Percentiles rank a stretch among this genome's conserved stretches.
phyloP scores from a whole-genome alignment of 2,113 vertebrate species.

The Hirundichthys speculiger region DNA sequence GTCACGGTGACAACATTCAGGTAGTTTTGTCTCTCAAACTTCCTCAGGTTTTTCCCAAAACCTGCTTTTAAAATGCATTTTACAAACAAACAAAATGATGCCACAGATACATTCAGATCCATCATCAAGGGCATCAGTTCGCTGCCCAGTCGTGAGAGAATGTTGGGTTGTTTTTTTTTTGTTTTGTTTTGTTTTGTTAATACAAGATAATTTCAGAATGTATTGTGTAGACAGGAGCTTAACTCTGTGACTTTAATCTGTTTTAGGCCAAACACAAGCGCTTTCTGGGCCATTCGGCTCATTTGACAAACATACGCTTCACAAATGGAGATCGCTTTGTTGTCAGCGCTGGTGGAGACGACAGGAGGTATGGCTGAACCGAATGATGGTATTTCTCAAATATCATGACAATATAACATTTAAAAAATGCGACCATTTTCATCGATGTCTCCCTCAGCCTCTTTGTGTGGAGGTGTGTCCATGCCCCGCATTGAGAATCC shows the following conservation, averaged over 20 bases:
- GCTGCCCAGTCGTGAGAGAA: too few relatives aligned
- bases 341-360: conserved; percentile 95
- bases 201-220: not conserved
- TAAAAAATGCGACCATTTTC: not conserved
- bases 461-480: conserved; percentile 97
- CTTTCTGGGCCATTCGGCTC: conserved; percentile 95
- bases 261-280: conserved; percentile 96
- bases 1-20: not conserved
- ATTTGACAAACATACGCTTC: conserved; percentile 95
- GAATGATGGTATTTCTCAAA: not conserved
- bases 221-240: not conserved
- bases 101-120: not conserved
- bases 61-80: not conserved
- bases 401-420: not conserved
- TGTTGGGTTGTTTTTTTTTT: too few relatives aligned
- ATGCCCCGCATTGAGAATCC: conserved; percentile 86
- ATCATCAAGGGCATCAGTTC: too few relatives aligned
- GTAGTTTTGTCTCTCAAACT: too few relatives aligned
- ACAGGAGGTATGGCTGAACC: conserved; percentile 86
- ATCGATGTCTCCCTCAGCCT: conserved; percentile 78
- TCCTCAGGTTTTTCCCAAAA: too few relatives aligned
- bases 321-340: conserved; percentile 91
- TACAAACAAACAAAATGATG: not conserved
- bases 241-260: conserved; percentile 16
- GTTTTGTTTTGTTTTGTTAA: too few relatives aligned